Evolutionary conservation across 2,888 invertebrate genomes (phyloP), one percentile per base, ranked within the genome.

Genomic region (Cremastobaeus sp.): DNA sequence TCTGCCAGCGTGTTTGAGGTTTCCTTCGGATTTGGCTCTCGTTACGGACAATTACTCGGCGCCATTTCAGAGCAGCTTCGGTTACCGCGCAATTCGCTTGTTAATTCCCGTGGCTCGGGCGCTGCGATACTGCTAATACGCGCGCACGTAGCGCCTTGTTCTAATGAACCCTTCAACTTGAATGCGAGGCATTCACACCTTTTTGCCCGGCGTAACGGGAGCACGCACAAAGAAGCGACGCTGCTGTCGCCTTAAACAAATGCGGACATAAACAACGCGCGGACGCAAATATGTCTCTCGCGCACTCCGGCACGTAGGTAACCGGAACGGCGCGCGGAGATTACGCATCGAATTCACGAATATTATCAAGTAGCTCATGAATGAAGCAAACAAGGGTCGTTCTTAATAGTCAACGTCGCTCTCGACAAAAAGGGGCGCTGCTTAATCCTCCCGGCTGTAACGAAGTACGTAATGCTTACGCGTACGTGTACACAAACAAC

Each of bases 331-430:
- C 47, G 54, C 17, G 55, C 62, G 20, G 60, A 68, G 54, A 70
- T 70, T 70, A 62, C 62, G 54, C 54, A 30, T 60, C 14, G 25
- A 14, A 60, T 45, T 28, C 28, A 60, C 54, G 37, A 43, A 54
- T 48, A 64, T 62, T 55, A 55, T 50, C 57, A 71, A 71, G 70
- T 71, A 48, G 48, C 62, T 64, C 55, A 71, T 64, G 62, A 64
- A 64, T 64, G 70, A 71, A 48, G 55, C 70, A 62, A 70, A 55
- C 70, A 70, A 70, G 70, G 70, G 43, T 71, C 70, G 64, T 64
- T 71, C 70, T 71, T 71, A 57, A 71, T 64, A 71, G 70, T 71
- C 50, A 71, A 57, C 70, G 57, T 57, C 57, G 54, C 70, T 70
- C 70, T 71, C 50, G 43, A 57, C 64, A 39, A 57, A 64, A 64